Conservation (phyloP, 1,140 invertebrate species). For the Chironomus striatipennis region DNA sequence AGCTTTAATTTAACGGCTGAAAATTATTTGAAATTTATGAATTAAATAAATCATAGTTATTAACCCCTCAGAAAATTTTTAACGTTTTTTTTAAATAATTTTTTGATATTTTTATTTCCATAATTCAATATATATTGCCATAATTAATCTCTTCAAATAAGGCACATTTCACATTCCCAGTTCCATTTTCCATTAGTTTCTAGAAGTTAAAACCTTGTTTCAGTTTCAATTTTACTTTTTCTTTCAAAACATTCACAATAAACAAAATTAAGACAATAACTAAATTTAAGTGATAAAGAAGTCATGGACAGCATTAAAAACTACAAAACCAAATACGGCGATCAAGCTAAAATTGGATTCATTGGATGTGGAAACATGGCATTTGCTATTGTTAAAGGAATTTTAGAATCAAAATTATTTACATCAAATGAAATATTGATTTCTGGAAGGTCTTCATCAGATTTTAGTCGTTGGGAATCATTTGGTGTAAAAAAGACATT, state of each 20-base stretch:
- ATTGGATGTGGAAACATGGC: conserved; percentile 94
- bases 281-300: too few relatives aligned
- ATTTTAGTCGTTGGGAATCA: conserved; percentile 54
- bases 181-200: too few relatives aligned
- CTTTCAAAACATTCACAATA: background rate
- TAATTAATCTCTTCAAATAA: too few relatives aligned
- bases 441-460: conserved; percentile 56
- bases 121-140: too few relatives aligned
- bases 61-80: background rate
- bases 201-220: too few relatives aligned
- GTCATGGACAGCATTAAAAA: background rate
- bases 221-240: too few relatives aligned
- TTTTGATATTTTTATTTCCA: too few relatives aligned
- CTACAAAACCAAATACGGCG: background rate
- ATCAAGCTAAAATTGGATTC: conserved; percentile 58
- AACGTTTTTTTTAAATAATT: too few relatives aligned
- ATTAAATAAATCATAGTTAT: background rate
- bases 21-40: background rate
- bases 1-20: background rate
- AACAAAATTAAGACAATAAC: background rate
- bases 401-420: conserved; percentile 53
- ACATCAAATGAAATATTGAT: conserved; percentile 16
- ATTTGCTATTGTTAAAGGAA: conserved; percentile 71
- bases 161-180: too few relatives aligned
- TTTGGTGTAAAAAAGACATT: conserved; percentile 49